Evolutionary conservation across 2,888 invertebrate species (phyloP).

Genomic region (Synergus gifuensis): DNA sequence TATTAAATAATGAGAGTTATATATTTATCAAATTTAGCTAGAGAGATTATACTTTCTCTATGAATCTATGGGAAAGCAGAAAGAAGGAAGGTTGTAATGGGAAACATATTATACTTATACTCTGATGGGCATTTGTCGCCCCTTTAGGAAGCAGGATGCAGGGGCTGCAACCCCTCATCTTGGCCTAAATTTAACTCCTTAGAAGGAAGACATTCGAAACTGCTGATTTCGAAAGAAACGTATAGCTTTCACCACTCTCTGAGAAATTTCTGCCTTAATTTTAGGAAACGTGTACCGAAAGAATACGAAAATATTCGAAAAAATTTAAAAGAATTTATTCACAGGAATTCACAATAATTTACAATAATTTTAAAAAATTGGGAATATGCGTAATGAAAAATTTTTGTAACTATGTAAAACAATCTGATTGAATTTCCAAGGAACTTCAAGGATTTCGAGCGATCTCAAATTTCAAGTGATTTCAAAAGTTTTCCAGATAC

Average conservation of each 20-base stretch:
- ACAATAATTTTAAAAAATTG: no score
- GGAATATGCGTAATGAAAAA: no score
- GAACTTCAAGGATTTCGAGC: no score
- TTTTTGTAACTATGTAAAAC: no score
- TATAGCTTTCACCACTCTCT: neutral
- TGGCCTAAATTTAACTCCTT: neutral
- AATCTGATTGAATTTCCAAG: no score
- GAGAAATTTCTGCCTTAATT: no score
- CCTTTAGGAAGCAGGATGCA: neutral
- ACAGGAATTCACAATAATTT: no score
- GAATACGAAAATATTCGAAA: no score
- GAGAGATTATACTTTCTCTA: neutral
- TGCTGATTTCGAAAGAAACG: neutral
- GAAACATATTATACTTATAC: neutral
- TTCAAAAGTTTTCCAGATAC: no score
- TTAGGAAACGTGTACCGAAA: no score
- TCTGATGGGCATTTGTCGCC: neutral
- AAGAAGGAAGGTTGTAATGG: neutral
- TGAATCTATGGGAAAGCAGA: neutral
- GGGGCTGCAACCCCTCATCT: neutral
- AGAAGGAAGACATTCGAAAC: neutral
- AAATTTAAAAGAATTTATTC: no score
- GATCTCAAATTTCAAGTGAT: no score
- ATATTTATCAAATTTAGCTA: neutral
- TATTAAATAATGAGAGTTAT: neutral